Conservation (phyloP, 2,113 vertebrate species). For the Chloropsis hardwickii region DNA sequence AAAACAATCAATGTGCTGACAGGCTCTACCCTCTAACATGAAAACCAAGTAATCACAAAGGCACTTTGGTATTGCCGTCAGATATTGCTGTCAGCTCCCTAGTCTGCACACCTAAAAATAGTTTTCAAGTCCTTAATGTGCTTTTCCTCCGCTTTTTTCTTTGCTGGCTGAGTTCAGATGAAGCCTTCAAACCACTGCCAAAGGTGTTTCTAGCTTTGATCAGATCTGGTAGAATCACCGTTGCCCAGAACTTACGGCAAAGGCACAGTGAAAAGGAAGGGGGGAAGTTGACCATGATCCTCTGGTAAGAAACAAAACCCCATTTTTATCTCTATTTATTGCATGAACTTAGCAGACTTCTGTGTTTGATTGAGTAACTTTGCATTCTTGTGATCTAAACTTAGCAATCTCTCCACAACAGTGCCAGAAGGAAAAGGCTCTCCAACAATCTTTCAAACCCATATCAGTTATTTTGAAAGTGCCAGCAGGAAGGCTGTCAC, state of each 20-base stretch:
- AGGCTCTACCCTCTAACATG: background rate
- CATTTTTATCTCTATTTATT: slow-evolving; percentile 1
- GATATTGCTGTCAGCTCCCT: background rate
- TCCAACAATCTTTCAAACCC: slow-evolving; percentile 21
- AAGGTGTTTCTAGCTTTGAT: background rate
- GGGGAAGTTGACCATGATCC: background rate
- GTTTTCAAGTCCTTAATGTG: background rate
- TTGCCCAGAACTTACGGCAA: background rate
- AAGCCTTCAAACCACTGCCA: background rate
- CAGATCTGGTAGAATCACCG: background rate
- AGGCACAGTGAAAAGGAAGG: background rate
- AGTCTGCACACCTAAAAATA: slow-evolving; percentile 15
- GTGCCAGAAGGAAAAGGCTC: slow-evolving; percentile 14
- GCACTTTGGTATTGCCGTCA: background rate
- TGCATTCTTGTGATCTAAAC: slow-evolving; percentile 44
- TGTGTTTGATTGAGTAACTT: slow-evolving; percentile 38
- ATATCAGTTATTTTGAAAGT: background rate
- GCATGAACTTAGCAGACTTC: slow-evolving; percentile 20
- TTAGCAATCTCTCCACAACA: slow-evolving; percentile 26
- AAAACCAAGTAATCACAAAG: slow-evolving; percentile 14
- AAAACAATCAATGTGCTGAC: slow-evolving; percentile 45
- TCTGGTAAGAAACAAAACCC: background rate
- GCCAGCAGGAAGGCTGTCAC: background rate
- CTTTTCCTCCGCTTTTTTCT: background rate
- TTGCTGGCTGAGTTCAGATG: background rate